phyloP scores from a whole-genome alignment of 2,888 invertebrate species.

The Ceramica pisi region DNA sequence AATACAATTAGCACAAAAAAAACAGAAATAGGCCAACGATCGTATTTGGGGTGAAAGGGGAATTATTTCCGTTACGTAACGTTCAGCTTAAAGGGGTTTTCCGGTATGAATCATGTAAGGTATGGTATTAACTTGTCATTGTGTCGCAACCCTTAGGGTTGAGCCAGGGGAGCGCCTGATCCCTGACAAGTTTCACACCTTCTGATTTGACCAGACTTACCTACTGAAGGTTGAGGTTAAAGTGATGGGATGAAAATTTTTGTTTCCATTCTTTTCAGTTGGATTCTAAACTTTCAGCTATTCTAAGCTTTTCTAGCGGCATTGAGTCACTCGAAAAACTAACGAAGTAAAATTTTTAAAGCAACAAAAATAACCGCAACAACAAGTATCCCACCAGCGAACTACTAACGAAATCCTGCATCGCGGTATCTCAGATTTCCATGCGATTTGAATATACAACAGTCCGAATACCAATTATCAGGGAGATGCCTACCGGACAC shows the following conservation, averaged over 20 bases:
- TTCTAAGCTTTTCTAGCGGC: no score
- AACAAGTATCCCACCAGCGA: no score
- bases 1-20: not conserved
- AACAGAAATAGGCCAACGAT: not conserved
- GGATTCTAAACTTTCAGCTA: no score
- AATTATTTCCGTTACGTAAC: constrained; percentile 34
- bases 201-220: not conserved
- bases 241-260: not conserved
- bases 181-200: not conserved
- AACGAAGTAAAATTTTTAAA: no score
- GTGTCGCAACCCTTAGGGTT: not conserved
- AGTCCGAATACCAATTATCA: no score
- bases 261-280: not conserved
- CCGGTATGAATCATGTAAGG: constrained; percentile 18
- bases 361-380: no score
- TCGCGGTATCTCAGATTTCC: no score
- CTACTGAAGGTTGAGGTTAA: not conserved
- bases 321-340: no score
- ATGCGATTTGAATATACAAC: no score
- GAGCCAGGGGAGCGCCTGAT: not conserved
- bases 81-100: constrained; percentile 12
- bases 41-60: not conserved
- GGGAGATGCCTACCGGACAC: no score
- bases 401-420: no score
- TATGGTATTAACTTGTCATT: not conserved